These are phyloP conservation scores for Rutpela maculata DNA, from an alignment of 2,888 invertebrate genomes.

Conservation along the genomic window DNA sequence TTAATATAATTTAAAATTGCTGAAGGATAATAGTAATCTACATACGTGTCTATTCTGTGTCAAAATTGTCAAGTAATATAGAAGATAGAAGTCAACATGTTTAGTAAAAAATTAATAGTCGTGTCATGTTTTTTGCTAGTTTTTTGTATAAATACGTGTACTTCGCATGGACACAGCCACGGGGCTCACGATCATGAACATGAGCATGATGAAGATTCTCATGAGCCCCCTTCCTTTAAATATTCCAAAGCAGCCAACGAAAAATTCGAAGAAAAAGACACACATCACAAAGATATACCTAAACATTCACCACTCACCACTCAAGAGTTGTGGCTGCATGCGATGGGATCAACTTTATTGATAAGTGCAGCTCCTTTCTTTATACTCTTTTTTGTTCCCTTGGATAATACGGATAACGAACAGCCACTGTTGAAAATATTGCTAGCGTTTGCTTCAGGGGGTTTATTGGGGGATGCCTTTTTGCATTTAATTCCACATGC, in stretches of 20 bases:
- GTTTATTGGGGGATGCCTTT: constrained; percentile 98
- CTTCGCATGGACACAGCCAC: constrained; percentile 47
- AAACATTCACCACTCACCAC: constrained; percentile 54
- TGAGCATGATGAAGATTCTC: constrained; percentile 72
- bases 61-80: constrained; percentile 21
- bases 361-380: constrained; percentile 97
- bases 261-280: constrained; percentile 50
- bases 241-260: constrained; percentile 84
- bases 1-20: background rate
- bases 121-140: constrained; percentile 15
- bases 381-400: constrained; percentile 93
- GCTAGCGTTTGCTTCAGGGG: constrained; percentile 95
- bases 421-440: constrained; percentile 92
- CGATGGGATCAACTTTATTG: constrained; percentile 91
- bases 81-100: background rate
- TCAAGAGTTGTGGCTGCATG: constrained; percentile 82
- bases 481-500: constrained; percentile 99
- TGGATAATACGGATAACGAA: constrained; percentile 90
- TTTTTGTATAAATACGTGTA: constrained; percentile 24
- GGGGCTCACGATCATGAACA: constrained; percentile 66
- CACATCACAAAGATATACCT: constrained; percentile 20
- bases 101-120: constrained; percentile 13
- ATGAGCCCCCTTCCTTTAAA: constrained; percentile 85
- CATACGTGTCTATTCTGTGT: background rate
- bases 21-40: background rate